phyloP scores from a whole-genome alignment of 2,797 vertebrate species.

The Acanthiza pusilla region DNA sequence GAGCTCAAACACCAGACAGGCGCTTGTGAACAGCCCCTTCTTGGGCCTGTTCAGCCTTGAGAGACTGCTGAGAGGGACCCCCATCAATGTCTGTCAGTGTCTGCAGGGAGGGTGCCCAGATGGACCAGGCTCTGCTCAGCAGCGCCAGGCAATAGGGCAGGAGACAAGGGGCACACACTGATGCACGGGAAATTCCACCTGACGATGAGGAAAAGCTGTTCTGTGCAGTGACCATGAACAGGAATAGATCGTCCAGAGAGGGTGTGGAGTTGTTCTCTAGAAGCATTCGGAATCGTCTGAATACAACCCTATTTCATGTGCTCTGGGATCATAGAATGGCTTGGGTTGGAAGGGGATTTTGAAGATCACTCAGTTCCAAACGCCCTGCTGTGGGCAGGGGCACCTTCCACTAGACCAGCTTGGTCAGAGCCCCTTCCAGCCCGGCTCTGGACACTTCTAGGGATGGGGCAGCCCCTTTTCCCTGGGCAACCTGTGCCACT shows the following conservation, averaged over 20 bases:
- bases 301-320: background rate
- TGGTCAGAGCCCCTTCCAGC: background rate
- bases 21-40: background rate
- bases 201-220: background rate
- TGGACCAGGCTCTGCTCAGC: background rate
- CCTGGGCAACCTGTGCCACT: background rate
- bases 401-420: background rate
- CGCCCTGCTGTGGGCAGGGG: no score
- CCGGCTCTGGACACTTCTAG: background rate
- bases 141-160: background rate
- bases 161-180: rapidly evolving
- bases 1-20: background rate
- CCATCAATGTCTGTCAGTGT: rapidly evolving
- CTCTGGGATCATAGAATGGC: no score
- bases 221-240: rapidly evolving
- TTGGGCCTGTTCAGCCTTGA: background rate
- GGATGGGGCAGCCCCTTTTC: background rate
- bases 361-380: background rate
- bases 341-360: background rate
- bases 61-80: background rate
- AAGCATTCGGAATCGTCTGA: background rate
- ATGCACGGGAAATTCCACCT: background rate
- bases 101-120: background rate
- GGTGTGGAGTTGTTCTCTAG: background rate
- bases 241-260: background rate